phyloP scores from a whole-genome alignment of 2,113 vertebrate genomes.

The Eublepharis macularius region DNA sequence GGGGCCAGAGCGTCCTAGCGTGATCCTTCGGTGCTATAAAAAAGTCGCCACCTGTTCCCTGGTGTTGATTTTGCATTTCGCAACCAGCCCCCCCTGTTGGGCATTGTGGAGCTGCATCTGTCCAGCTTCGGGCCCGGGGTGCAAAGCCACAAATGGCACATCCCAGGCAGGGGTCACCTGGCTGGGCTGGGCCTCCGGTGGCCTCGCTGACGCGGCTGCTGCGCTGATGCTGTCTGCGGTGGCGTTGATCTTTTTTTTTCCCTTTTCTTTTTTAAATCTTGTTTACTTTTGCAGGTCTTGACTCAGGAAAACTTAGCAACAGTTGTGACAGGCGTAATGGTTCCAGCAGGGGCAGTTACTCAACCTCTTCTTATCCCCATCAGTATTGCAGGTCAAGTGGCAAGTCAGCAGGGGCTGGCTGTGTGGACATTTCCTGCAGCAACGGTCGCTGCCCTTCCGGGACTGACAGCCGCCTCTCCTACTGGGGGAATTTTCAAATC shows the following conservation, averaged over 20 bases:
- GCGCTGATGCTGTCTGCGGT: constrained; percentile 67
- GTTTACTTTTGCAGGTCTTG: constrained; percentile 89
- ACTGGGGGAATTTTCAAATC: constrained; percentile 90
- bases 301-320: constrained; percentile 96
- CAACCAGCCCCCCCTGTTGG: constrained; percentile 7
- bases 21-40: not conserved
- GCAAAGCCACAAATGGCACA: not conserved
- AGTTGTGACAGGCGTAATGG: constrained; percentile 96
- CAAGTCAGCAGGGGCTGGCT: constrained; percentile 92
- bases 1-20: not conserved
- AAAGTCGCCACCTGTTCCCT: not conserved
- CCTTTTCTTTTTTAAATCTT: constrained; percentile 81
- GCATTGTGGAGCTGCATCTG: constrained; percentile 1
- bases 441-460: constrained; percentile 89
- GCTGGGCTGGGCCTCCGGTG: constrained; percentile 19
- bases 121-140: constrained; percentile 8
- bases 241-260: constrained; percentile 75
- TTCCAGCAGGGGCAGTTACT: constrained; percentile 91
- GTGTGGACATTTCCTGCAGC: constrained; percentile 93
- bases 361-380: constrained; percentile 97
- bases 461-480: constrained; percentile 82
- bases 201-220: constrained; percentile 40
- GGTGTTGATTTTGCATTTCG: constrained; percentile 34
- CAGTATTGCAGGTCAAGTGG: constrained; percentile 92
- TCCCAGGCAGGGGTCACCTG: not conserved